phyloP scores from a whole-genome alignment of 1,140 invertebrate genomes.

The Brachionus calyciflorus region DNA sequence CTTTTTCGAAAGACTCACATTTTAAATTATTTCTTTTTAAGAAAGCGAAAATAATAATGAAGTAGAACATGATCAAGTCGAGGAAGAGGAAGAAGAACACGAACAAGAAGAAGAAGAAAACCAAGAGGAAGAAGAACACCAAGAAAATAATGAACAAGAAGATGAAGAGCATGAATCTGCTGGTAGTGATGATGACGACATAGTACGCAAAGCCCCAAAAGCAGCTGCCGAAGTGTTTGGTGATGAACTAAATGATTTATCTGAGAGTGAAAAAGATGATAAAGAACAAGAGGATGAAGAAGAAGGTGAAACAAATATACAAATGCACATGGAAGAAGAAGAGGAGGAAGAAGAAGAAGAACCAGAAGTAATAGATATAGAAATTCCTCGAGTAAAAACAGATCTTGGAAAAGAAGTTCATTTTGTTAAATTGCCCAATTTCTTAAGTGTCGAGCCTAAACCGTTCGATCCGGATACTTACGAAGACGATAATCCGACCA shows the following conservation, averaged over 20 bases:
- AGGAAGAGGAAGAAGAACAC: neutral
- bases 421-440: slow-evolving; percentile 43
- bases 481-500: slow-evolving; percentile 23
- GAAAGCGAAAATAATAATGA: slow-evolving; percentile 8
- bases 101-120: neutral
- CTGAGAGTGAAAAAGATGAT: slow-evolving; percentile 21
- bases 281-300: slow-evolving; percentile 7
- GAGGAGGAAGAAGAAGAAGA: slow-evolving; percentile 38
- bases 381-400: slow-evolving; percentile 43
- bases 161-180: neutral
- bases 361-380: slow-evolving; percentile 13
- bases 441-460: slow-evolving; percentile 42
- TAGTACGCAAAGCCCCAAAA: slow-evolving; percentile 7
- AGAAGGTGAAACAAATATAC: neutral
- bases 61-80: neutral
- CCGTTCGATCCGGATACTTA: slow-evolving; percentile 37
- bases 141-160: slow-evolving; percentile 16
- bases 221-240: slow-evolving; percentile 40
- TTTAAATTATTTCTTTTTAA: neutral
- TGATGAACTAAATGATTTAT: slow-evolving; percentile 42
- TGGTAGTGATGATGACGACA: neutral
- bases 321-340: slow-evolving; percentile 12
- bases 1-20: too few species aligned
- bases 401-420: slow-evolving; percentile 41
- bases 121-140: slow-evolving; percentile 1